Base-by-base conservation (phyloP, 2,888 invertebrate species). In the Monoplex corrugatus region DNA sequence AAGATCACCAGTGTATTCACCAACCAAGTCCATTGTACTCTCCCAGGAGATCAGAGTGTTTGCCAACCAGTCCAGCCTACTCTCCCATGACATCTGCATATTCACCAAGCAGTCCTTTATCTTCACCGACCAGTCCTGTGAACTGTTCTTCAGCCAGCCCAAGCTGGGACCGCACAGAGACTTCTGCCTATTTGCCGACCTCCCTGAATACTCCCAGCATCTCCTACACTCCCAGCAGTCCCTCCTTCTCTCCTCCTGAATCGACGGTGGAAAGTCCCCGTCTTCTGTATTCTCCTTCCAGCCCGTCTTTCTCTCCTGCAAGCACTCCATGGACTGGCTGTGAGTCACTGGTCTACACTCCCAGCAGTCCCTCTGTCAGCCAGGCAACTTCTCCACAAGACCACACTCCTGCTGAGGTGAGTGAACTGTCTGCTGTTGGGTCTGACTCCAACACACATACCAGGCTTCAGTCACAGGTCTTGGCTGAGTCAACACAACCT, bases 1-100 rank as follows among this genome's bases (percentile, higher is more conserved):
- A 16, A 95, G 95, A 10, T 96, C 98, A 97, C 98, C 98, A 2
- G 97, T 98, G 0, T 96, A 96, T 89, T 94, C 98, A 38, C 97
- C 97, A 23, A 94, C 95, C 32, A 94, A 94, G 93, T 63, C 95
- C 96, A 23, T 93, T 92, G 63, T 96, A 96, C 90, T 95, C 95
- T 16, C 96, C 96, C 23, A 95, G 95, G 1, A 94, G 94, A 38
- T 95, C 95, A n/a, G 93, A 93, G 75, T 96, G 95, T 91, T 93
- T 93, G 43, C 95, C 95, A 19, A 94, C 95, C 32, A 94, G 93
- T 63, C 95, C 96, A 23, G 93, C 93, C 68, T 96, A 96, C 90
- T 95, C 95, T 16, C 96, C 96, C 23, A 95, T 95, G 1, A 94
- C 94, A 38, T 95, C 95, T 28, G 93, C 94, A 72, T 96, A 95